Base-by-base conservation (phyloP, 2,797 vertebrate species). In the Scarus forsteni region DNA sequence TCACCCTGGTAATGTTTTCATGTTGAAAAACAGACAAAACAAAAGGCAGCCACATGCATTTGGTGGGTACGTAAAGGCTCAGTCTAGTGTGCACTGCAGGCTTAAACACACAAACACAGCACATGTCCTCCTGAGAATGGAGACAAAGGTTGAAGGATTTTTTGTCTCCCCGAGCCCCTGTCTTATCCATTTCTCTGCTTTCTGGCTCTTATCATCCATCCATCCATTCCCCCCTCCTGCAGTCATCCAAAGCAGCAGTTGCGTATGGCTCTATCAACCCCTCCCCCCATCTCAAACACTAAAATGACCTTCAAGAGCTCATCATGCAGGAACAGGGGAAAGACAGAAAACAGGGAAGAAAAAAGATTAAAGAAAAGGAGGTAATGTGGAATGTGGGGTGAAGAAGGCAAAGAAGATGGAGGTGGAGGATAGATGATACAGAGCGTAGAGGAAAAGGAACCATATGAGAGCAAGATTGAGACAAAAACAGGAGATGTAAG, bases 261-360 rank as follows among this genome's bases (percentile, higher is more conserved):
- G 73, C 40, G 50, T 63, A 43, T 58, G 79, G 77, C 86, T 51
- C 80, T 83, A 80, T 71, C 70, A 66, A 61, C 77, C 81, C 80
- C 78, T 46, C 81, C 84, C 79, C 73, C 59, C 53, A 7, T 69
- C 69, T 63, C 72, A 59, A 83, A 88, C 81, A 76, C 79, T 68
- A 74, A 85, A 88, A 84, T 91, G 89, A 92, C 91, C 92, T 92
- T 93, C 90, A 90, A 56, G 27, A 49, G 83, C 75, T 83, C 73
- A 73, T 75, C 71, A 63, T 66, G 69, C 63, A 10, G 55, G 80
- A 88, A 86, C 70, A 79, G 49, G 60, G 57, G 13, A 58, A 77
- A 70, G 54, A 87, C 54, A 59, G 44, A 77, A 48, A 57, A 56
- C 66, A 69, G 69, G 77, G 56, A 51, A 38, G 7, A 6, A 60